Evolutionary conservation across 2,888 invertebrate genomes (phyloP).

Genomic region (Stenchaetothrips biformis): DNA sequence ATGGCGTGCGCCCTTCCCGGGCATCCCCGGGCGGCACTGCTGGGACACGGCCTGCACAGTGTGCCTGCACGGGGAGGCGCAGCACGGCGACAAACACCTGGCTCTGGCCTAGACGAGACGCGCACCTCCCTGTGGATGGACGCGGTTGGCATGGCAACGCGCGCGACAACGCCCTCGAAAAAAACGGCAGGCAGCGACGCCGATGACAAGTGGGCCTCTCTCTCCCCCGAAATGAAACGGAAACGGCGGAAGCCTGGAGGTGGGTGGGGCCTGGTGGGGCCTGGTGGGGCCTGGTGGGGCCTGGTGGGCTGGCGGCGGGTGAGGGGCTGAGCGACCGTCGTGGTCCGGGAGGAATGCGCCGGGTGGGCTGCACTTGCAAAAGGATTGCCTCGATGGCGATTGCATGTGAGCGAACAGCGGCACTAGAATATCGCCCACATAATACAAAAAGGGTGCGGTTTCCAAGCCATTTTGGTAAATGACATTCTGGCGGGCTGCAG

Average conservation of each 20-base stretch:
- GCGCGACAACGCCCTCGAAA: background rate
- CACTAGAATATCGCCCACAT: no score
- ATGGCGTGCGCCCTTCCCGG: background rate
- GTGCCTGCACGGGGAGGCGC: background rate
- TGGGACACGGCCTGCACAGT: background rate
- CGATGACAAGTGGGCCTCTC: background rate
- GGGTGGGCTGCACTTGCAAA: no score
- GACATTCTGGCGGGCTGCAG: no score
- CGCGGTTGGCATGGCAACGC: background rate
- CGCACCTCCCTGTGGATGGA: background rate
- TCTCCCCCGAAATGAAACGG: background rate
- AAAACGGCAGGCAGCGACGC: background rate
- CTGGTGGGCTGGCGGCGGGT: constrained; percentile 26
- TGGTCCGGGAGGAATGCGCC: no score
- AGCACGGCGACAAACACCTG: constrained; percentile 1
- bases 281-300: no score
- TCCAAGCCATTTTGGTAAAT: no score
- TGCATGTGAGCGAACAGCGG: no score
- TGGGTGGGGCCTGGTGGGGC: background rate
- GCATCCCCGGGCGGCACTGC: background rate
- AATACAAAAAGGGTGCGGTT: no score
- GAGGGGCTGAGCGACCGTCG: constrained; percentile 39
- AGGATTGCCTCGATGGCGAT: no score
- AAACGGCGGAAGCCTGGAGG: constrained; percentile 21
- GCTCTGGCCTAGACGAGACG: background rate